Percentiles rank a stretch among this genome's conserved stretches.
phyloP scores from a whole-genome alignment of 2,113 vertebrate genomes.

The Oreocharis arfaki region DNA sequence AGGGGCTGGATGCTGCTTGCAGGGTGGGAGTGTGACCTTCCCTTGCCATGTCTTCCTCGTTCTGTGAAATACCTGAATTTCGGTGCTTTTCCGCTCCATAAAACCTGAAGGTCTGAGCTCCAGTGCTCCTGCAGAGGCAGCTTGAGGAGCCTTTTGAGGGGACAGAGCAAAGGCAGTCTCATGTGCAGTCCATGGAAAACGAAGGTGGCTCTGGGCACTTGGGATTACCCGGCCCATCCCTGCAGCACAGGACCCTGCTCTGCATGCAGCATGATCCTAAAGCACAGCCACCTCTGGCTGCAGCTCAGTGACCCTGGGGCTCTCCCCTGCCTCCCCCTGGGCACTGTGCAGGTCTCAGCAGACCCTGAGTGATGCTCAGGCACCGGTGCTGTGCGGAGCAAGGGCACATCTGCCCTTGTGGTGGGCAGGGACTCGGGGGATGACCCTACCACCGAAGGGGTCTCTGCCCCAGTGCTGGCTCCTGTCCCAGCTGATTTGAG shows the following conservation, averaged over 20 bases:
- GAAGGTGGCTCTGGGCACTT: accelerated
- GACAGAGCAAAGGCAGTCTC: background rate
- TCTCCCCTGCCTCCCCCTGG: accelerated
- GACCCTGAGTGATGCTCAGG: background rate
- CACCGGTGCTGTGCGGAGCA: background rate
- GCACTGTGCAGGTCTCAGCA: background rate
- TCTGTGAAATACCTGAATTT: background rate
- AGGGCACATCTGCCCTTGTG: background rate
- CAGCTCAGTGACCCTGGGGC: background rate
- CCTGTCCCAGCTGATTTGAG: background rate
- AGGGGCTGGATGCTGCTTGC: background rate
- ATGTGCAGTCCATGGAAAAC: accelerated
- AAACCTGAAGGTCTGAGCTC: background rate
- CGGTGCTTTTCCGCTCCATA: background rate
- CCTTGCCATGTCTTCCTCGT: background rate
- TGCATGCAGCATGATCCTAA: no score
- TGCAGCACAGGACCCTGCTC: background rate
- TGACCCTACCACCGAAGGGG: background rate
- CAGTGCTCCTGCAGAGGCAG: background rate
- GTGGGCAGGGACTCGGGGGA: accelerated
- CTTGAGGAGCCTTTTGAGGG: background rate
- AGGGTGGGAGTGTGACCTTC: accelerated
- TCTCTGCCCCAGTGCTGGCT: background rate
- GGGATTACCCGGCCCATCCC: background rate
- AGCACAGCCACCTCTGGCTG: background rate